Base-by-base conservation (phyloP, 2,888 invertebrate genomes). In the Melanchra persicariae region DNA sequence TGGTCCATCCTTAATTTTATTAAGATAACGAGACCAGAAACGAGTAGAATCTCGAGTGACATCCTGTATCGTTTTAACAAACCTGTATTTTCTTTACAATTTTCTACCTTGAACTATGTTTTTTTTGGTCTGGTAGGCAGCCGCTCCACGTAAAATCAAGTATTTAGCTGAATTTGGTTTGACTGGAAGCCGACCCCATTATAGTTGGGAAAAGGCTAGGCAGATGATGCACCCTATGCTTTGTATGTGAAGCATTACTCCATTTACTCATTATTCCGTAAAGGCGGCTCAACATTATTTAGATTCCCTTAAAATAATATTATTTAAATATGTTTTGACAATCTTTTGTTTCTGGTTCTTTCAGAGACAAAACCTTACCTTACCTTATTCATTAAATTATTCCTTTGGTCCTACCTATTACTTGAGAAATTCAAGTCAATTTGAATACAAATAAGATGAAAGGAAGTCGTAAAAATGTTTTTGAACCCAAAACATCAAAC, bases 391-490 rank as follows among this genome's bases (percentile, higher is more conserved):
- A n/a, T 47, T 30, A 10, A n/a, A 43, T 60, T 22, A 24, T 15
- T 45, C 12, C 12, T 49, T n/a, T 24, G 17, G 15, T 34, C 17
- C 15, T 52, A 49, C 12, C 0, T 30, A 34, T 24, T 26, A 34
- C 8, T 47, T 22, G 19, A 57, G 22, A 22, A 1, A 34, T 45
- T 40, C 15, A 15, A 37, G 37, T 37, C 37, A 52, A 10, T 71
- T 70, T 55, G 24, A 51, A 51, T 47, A 30, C 19, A 64, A 64
- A 49, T 10, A 8, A 60, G 1, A 9, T 19, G 24, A 10, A 19
- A 55, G 51, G 60, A 64, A 58, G 61, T 52, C 24, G 1, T 77
- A 10, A 57, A 51, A 68, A 45, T 51, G 40, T 40, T 9, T 54
- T 49, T 76, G 65, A 57, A 34, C 59, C 10, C 12, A 24, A 52